Base-by-base conservation (phyloP, 1,140 invertebrate genomes). In the Spodoptera frugiperda region DNA sequence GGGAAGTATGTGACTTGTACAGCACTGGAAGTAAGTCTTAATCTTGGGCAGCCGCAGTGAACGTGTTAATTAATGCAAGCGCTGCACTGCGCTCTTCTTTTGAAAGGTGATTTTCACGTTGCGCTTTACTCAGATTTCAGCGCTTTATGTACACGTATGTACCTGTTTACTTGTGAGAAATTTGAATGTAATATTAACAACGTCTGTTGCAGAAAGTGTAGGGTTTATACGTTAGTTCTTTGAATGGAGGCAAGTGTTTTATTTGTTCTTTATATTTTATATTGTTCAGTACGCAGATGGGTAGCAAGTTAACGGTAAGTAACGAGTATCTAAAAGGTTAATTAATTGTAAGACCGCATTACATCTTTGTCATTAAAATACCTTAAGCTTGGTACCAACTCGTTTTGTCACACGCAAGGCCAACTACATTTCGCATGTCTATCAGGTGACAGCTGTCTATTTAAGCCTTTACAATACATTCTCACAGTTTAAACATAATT, bases 41-140 rank as follows among this genome's bases (percentile, higher is more conserved):
- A n/a, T n/a, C n/a, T n/a, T n/a, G n/a, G n/a, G n/a, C n/a, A n/a
- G n/a, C n/a, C n/a, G n/a, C n/a, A n/a, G n/a, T n/a, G n/a, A n/a
- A n/a, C n/a, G n/a, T n/a, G n/a, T n/a, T n/a, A 68, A 68, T 68
- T 68, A 68, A 68, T 68, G 65, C 46, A 53, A 53, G 39, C 21
- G 48, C 14, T 68, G 63, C 19, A 67, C 44, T 15, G 46, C 21
- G 46, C n/a, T 68, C 21, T 25, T 68, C 46, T 53, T 51, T 68
- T 53, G 65, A 51, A 68, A 53, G 15, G 21, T n/a, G 25, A 68
- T 53, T 53, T 68, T 12, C 25, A 33, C 25, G 48, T 53, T 51
- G 21, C 9, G 21, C 17, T 68, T 68, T n/a, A 25, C 12, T 25
- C 44, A 49, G 12, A n/a, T 25, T 67, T 67, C 44, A 67, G 33